Evolutionary conservation across 2,888 invertebrate species (phyloP), one percentile per base, ranked within the genome.

Genomic region (Phyto melanocephala): DNA sequence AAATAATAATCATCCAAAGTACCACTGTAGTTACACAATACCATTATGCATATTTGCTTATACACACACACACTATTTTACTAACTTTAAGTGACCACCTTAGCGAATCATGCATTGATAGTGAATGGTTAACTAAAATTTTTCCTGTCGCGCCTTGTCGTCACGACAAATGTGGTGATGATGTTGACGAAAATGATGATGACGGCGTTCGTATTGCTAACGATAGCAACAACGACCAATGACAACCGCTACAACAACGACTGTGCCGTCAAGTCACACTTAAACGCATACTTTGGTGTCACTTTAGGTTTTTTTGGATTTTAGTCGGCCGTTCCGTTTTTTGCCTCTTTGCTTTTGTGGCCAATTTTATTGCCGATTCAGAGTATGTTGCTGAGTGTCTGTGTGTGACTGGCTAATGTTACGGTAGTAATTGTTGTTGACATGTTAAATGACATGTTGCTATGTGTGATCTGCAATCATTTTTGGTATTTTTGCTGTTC

Each of bases 361-460:
- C 33, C 75, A 56, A 37, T 74, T 56, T 62, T 54, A 70, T 68
- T 60, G 42, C 56, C 47, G 60, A 17, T 75, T 47, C 54, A 22
- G n/a, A 13, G 28, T 15, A 60, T 37, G 35, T 28, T 22, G 60
- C 58, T 40, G 15, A 63, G 70, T 82, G 58, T 70, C 10, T 50
- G 72, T 52, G 71, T 72, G 50, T 74, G 72, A 68, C 47, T 72
- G 58, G 62, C 81, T 78, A 78, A 80, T 83, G 80, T 83, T 81
- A 80, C 82, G 71, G 80, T 83, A 80, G 89, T 88, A 88, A 88
- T 88, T 88, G 89, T 83, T 87, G 87, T 87, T 89, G 88, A 89
- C 88, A 88, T 86, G 86, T 82, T 86, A 85, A 85, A 78, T 82
- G 85, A 85, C 84, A 85, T 84, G 84, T 82, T 80, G 84, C 84